phyloP scores from a whole-genome alignment of 2,888 invertebrate genomes.

The Deilephila elpenor region DNA sequence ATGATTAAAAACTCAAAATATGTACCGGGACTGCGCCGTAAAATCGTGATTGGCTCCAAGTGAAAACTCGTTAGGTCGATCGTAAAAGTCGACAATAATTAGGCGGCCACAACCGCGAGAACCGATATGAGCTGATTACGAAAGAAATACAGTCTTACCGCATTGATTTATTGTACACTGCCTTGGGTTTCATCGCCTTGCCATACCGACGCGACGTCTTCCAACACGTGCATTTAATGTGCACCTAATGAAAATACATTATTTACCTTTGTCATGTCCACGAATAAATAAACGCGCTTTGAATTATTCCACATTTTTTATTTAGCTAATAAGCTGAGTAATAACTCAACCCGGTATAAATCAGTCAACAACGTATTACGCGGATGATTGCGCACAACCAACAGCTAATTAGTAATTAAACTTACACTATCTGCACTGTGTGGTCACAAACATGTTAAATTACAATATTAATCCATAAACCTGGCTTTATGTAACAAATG shows the following conservation, averaged over 20 bases:
- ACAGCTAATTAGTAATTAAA: constrained; percentile 47
- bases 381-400: constrained; percentile 58
- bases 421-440: background rate
- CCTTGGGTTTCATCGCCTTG: constrained; percentile 71
- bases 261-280: constrained; percentile 67
- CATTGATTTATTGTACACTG: constrained; percentile 77
- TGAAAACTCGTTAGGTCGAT: constrained; percentile 82
- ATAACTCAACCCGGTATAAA: background rate
- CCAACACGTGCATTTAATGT: constrained; percentile 65
- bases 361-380: constrained; percentile 29
- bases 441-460: constrained; percentile 15
- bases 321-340: background rate
- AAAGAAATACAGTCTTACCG: constrained; percentile 82
- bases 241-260: constrained; percentile 72
- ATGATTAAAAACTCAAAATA: constrained; percentile 77
- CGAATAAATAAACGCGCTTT: constrained; percentile 50
- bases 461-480: background rate
- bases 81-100: constrained; percentile 84
- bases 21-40: constrained; percentile 63
- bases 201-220: constrained; percentile 51
- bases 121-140: constrained; percentile 83
- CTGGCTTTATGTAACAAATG: constrained; percentile 20
- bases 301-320: background rate
- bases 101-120: constrained; percentile 79
- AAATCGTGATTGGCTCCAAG: constrained; percentile 83